A percentile compares a stretch with the other conserved stretches of the same genome.
phyloP scores from a whole-genome alignment of 1,140 invertebrate species.

The Drosophila pandora region DNA sequence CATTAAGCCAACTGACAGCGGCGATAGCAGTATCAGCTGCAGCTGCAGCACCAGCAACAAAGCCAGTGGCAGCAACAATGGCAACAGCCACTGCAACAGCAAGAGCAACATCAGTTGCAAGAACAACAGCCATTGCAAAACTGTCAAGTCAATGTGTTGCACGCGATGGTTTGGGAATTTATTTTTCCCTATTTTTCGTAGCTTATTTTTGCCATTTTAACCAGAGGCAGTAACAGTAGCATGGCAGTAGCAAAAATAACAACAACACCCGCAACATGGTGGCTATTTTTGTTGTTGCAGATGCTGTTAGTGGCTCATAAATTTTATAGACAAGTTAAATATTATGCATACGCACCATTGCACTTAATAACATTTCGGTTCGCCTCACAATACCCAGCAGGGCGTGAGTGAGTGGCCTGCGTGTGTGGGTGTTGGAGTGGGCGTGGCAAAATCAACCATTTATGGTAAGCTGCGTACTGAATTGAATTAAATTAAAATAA shows the following conservation, averaged over 20 bases:
- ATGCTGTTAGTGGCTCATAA: slow-evolving; percentile 42
- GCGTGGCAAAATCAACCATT: slow-evolving; percentile 2
- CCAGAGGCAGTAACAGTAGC: slow-evolving; percentile 2
- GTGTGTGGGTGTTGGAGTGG: background rate
- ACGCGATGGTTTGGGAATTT: slow-evolving; percentile 2
- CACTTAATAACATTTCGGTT: slow-evolving; percentile 63
- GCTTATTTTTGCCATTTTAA: slow-evolving; percentile 33
- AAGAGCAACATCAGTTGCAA: background rate
- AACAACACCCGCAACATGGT: background rate
- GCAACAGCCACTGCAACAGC: slow-evolving; percentile 5
- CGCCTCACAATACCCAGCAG: slow-evolving; percentile 30
- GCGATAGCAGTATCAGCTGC: slow-evolving; percentile 31
- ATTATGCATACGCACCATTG: slow-evolving; percentile 76
- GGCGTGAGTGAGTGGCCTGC: background rate
- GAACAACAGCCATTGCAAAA: slow-evolving; percentile 29
- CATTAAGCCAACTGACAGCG: slow-evolving; percentile 69
- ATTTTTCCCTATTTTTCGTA: slow-evolving; percentile 36
- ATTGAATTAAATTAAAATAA: slow-evolving; percentile 74
- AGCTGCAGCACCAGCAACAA: slow-evolving; percentile 29
- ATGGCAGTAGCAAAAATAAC: slow-evolving; percentile 10
- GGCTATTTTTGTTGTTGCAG: slow-evolving; percentile 26
- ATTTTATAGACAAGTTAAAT: slow-evolving; percentile 66
- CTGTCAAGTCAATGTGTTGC: slow-evolving; percentile 55
- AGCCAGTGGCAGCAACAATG: slow-evolving; percentile 10
- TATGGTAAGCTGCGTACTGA: slow-evolving; percentile 40